Evolutionary conservation across 2,113 vertebrate genomes (phyloP).

Genomic region (Istiophorus platypterus): DNA sequence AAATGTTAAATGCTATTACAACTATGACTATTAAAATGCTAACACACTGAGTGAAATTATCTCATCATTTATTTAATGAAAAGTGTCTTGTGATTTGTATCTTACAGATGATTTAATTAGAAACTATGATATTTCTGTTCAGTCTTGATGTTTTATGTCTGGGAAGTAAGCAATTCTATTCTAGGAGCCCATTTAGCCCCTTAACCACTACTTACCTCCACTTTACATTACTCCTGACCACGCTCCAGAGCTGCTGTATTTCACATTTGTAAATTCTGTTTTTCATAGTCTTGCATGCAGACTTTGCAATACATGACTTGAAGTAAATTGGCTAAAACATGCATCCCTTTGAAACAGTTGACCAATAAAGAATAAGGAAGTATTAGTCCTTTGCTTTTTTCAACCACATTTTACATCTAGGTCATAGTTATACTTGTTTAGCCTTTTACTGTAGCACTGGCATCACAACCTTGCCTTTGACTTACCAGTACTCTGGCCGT

Average conservation of each 20-base stretch:
- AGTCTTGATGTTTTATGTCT: not conserved
- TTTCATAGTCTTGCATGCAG: not conserved
- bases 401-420: not conserved
- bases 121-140: not conserved
- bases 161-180: not conserved
- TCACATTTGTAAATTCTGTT: not conserved
- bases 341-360: not conserved
- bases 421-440: not conserved
- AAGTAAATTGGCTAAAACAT: not conserved
- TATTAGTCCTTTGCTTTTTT: not conserved
- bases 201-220: not conserved
- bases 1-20: no score
- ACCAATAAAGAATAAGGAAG: not conserved
- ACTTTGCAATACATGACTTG: not conserved
- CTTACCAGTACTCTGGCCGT: conserved; percentile 93
- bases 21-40: not conserved
- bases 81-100: not conserved
- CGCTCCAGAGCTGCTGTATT: not conserved
- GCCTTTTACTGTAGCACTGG: not conserved
- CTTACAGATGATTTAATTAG: not conserved
- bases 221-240: not conserved
- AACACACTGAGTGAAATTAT: not conserved
- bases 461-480: not conserved
- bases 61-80: not conserved
- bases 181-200: not conserved